Conservation (phyloP, 2,888 invertebrate species). For the Operophtera brumata region DNA sequence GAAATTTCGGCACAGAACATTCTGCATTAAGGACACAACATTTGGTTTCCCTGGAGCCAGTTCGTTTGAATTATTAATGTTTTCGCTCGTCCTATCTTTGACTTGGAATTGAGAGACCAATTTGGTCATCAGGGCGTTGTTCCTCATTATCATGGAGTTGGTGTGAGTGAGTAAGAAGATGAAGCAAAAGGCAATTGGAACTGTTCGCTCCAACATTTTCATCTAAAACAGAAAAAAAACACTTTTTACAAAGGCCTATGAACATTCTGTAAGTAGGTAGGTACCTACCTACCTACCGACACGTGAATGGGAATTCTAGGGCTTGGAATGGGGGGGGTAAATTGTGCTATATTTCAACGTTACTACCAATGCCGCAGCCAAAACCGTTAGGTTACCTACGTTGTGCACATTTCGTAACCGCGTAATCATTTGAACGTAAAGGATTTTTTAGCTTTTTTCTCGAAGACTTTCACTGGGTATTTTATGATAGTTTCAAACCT, state of each 20-base stretch:
- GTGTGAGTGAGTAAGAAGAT: conserved; percentile 29
- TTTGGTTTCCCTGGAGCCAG: conserved; percentile 30
- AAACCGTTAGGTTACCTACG: too few species aligned
- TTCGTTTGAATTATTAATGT: conserved; percentile 26
- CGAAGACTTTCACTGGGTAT: too few species aligned
- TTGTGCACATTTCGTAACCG: too few species aligned
- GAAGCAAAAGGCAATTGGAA: conserved; percentile 28
- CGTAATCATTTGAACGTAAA: too few species aligned
- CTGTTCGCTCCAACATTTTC: conserved; percentile 13
- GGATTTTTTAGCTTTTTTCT: too few species aligned
- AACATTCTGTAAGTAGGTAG: neutral
- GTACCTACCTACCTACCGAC: too few species aligned
- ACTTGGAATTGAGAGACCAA: conserved; percentile 68
- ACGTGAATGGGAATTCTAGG: too few species aligned
- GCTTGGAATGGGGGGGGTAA: too few species aligned
- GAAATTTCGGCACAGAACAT: conserved; percentile 66
- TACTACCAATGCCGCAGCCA: too few species aligned
- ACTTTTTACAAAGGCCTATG: neutral
- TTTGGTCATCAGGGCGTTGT: conserved; percentile 65
- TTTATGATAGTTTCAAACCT: too few species aligned
- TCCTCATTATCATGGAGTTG: conserved; percentile 57
- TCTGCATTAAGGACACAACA: conserved; percentile 59
- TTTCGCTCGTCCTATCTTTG: conserved; percentile 43
- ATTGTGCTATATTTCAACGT: too few species aligned
- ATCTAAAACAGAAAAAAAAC: conserved; percentile 20